Evolutionary conservation across 2,888 invertebrate species (phyloP), one percentile per base, ranked within the genome.

Genomic region (Tanytarsus gracilentus): DNA sequence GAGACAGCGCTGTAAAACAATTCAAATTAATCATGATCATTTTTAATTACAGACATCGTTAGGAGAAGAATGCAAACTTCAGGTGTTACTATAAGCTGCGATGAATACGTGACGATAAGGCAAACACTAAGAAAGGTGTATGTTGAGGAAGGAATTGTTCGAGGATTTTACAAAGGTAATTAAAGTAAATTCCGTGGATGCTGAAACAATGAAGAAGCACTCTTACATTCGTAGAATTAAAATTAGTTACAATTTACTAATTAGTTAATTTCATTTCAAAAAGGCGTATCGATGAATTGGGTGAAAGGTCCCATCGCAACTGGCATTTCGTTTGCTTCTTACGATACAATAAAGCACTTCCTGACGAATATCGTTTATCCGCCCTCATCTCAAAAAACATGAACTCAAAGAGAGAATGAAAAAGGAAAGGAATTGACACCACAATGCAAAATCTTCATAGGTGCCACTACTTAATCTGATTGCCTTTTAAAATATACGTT

Each of bases 271-370:
- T n/a, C n/a, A n/a, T n/a, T n/a, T n/a, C n/a, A n/a, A n/a, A n/a
- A n/a, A n/a, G 99, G 99, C 0, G 81, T 99, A n/a, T 93, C 92
- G 67, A 94, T 99, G 94, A 99, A 99, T 76, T 99, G 97, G 96
- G 86, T 99, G 58, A 91, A 91, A 71, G 91, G 91, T 0, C 91
- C 91, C 6, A 84, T 90, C 56, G 88, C 90, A 0, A 90, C 89
- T 8, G 98, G 98, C 62, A 93, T 98, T 67, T 96, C 96, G 68
- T 99, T 97, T 76, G 89, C 94, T 3, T 90, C 92, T 0, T 96
- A 96, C 74, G 97, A 99, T 73, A 77, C 80, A 44, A 82, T 87
- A 62, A 84, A 83, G 65, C 78, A 81, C 61, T 71, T 77, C 7
- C 74, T 87, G 25, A 73, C 84, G 64, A 76, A 74, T 50, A 16